These are phyloP conservation scores for Verasper variegatus DNA, from an alignment of 2,113 vertebrate species.

Conservation along the genomic window DNA sequence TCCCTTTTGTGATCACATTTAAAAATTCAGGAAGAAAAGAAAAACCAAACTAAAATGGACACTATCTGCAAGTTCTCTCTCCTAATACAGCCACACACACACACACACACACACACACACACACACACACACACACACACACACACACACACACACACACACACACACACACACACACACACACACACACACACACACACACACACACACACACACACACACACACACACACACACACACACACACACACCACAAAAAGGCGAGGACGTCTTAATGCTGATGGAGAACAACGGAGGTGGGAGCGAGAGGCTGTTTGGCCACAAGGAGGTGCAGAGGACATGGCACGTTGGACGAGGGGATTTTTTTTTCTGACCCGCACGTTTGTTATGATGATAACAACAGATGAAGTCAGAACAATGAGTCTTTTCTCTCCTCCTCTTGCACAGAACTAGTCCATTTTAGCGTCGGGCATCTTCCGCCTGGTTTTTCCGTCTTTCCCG, in stretches of 20 bases:
- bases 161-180: no score
- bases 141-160: no score
- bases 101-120: no score
- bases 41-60: slow-evolving; percentile 29
- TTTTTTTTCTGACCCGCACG: slow-evolving; percentile 37
- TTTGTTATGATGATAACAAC: slow-evolving; percentile 46
- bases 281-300: slow-evolving; percentile 32
- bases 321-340: slow-evolving; percentile 62
- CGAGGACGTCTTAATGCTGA: slow-evolving; percentile 47
- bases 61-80: slow-evolving; percentile 32
- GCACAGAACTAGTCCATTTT: slow-evolving; percentile 43
- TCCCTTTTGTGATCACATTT: slow-evolving; percentile 78
- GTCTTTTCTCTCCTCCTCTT: slow-evolving; percentile 35
- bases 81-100: slow-evolving; percentile 31
- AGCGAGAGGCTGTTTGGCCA: slow-evolving; percentile 60
- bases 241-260: no score
- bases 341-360: slow-evolving; percentile 67
- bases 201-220: no score
- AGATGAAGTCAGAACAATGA: slow-evolving; percentile 48
- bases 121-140: no score
- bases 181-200: no score
- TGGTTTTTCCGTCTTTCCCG: slow-evolving; percentile 8
- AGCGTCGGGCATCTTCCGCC: slow-evolving; percentile 33
- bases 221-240: no score
- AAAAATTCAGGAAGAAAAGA: slow-evolving; percentile 61